phyloP scores from a whole-genome alignment of 2,888 invertebrate species.

The Epistrophe eligans region DNA sequence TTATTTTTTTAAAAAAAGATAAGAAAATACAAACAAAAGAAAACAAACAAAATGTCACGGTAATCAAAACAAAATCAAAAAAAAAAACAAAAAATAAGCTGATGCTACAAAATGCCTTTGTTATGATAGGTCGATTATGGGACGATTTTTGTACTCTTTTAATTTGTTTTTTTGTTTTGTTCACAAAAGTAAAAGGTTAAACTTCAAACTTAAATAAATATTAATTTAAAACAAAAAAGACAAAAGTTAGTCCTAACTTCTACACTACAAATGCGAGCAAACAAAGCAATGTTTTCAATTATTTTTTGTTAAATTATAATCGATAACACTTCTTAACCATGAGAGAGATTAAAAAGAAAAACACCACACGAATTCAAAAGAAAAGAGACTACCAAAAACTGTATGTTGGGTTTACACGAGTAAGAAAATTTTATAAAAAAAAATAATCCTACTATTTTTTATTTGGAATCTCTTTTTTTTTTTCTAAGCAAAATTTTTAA shows the following conservation, averaged over 20 bases:
- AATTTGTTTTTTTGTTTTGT: background rate
- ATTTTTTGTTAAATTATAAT: slow-evolving; percentile 4
- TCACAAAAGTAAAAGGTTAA: slow-evolving; percentile 34
- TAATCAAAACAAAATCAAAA: slow-evolving; percentile 18
- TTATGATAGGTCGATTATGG: slow-evolving; percentile 29
- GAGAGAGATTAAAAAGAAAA: background rate
- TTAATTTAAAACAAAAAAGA: slow-evolving; percentile 7
- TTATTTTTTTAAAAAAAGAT: background rate
- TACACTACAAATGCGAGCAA: slow-evolving; percentile 25
- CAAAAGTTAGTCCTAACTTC: slow-evolving; percentile 27
- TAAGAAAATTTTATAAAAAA: background rate
- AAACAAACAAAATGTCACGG: slow-evolving; percentile 8
- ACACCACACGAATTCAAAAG: slow-evolving; percentile 11
- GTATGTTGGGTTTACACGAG: background rate
- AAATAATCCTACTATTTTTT: background rate
- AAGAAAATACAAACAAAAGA: background rate
- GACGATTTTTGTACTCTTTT: background rate
- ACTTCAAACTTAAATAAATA: slow-evolving; percentile 13
- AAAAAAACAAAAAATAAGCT: slow-evolving; percentile 10
- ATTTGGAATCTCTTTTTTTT: background rate
- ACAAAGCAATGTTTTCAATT: slow-evolving; percentile 25
- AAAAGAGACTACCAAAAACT: background rate
- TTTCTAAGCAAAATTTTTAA: slow-evolving; percentile 7
- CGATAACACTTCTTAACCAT: slow-evolving; percentile 10
- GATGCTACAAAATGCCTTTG: slow-evolving; percentile 27